These are phyloP conservation scores for Epinephelus fuscoguttatus DNA, from an alignment of 2,113 vertebrate genomes.

Conservation along the genomic window DNA sequence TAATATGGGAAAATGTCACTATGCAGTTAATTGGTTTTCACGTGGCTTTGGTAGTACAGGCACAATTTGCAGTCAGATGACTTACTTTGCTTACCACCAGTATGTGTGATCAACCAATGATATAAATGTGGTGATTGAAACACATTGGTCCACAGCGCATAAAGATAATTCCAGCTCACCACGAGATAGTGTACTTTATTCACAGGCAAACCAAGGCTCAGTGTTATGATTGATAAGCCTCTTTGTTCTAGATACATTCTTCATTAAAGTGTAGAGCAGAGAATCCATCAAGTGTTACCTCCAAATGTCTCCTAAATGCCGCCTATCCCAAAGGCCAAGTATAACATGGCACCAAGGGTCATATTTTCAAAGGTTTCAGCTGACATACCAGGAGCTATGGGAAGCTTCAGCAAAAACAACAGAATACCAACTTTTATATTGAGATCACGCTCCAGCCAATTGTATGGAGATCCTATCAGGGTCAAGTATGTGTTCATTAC, in stretches of 20 bases:
- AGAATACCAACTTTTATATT: slow-evolving; percentile 72
- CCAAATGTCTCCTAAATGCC: slow-evolving; percentile 74
- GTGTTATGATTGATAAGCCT: slow-evolving; percentile 14
- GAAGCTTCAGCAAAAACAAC: slow-evolving; percentile 74
- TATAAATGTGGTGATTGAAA: not conserved
- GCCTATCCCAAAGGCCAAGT: slow-evolving; percentile 75
- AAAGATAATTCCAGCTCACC: not conserved
- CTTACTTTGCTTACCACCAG: not conserved
- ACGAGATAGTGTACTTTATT: not conserved
- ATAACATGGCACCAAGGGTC: slow-evolving; percentile 74
- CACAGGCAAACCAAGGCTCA: not conserved
- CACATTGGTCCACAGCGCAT: not conserved
- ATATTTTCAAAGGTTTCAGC: slow-evolving; percentile 79
- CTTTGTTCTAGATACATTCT: slow-evolving; percentile 56
- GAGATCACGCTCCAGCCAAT: slow-evolving; percentile 39
- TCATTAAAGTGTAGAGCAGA: slow-evolving; percentile 69
- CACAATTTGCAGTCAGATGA: not conserved
- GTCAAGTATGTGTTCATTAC: slow-evolving; percentile 61
- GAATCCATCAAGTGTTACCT: slow-evolving; percentile 71
- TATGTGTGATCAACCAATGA: not conserved
- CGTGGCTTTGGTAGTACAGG: not conserved
- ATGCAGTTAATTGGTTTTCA: not conserved
- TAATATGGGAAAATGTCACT: too few species aligned
- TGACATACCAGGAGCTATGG: slow-evolving; percentile 77
- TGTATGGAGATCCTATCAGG: slow-evolving; percentile 55